A percentile compares a stretch with the other conserved stretches of the same genome.
These are phyloP conservation scores for Drosophila paramelanica DNA, from an alignment of 2,888 invertebrate species.

Conservation along the genomic window DNA sequence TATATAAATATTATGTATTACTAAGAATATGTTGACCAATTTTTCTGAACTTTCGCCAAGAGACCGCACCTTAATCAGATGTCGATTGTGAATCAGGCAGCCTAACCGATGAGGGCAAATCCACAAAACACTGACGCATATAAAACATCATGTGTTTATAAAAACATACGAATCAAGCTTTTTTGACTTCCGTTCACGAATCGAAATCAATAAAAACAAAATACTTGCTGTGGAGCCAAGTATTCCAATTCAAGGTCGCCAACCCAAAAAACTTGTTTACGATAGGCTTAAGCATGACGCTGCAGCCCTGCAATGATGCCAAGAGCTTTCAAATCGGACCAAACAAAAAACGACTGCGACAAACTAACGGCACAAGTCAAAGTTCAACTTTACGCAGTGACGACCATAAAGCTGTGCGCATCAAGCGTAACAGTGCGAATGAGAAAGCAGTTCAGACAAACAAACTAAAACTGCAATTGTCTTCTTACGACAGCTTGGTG, in stretches of 20 bases:
- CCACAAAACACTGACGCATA: slow-evolving; percentile 36
- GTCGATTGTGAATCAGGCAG: slow-evolving; percentile 25
- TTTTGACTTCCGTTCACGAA: slow-evolving; percentile 46
- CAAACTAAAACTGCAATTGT: slow-evolving; percentile 24
- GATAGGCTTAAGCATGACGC: slow-evolving; percentile 30
- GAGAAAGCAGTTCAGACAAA: slow-evolving; percentile 9
- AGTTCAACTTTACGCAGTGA: slow-evolving; percentile 38
- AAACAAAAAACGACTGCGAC: slow-evolving; percentile 6
- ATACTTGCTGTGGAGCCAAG: slow-evolving; percentile 14
- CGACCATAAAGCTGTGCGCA: slow-evolving; percentile 28
- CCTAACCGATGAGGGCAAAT: slow-evolving; percentile 11
- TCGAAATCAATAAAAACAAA: slow-evolving; percentile 22
- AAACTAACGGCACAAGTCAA: slow-evolving; percentile 49
- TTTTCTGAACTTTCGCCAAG: slow-evolving; percentile 31
- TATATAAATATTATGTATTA: background rate
- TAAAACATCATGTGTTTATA: slow-evolving; percentile 5
- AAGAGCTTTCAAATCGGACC: background rate
- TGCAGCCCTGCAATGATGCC: slow-evolving; percentile 26
- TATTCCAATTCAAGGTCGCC: slow-evolving; percentile 64
- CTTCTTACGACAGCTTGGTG: background rate
- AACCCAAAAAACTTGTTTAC: slow-evolving; percentile 48
- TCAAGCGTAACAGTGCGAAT: slow-evolving; percentile 19
- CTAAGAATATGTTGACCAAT: slow-evolving; percentile 26
- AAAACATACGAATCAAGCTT: slow-evolving; percentile 32
- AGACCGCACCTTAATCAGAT: slow-evolving; percentile 36